Percentiles rank a stretch among this genome's conserved stretches.
These are phyloP conservation scores for Pollenia angustigena DNA, from an alignment of 2,888 invertebrate genomes.

Conservation along the genomic window DNA sequence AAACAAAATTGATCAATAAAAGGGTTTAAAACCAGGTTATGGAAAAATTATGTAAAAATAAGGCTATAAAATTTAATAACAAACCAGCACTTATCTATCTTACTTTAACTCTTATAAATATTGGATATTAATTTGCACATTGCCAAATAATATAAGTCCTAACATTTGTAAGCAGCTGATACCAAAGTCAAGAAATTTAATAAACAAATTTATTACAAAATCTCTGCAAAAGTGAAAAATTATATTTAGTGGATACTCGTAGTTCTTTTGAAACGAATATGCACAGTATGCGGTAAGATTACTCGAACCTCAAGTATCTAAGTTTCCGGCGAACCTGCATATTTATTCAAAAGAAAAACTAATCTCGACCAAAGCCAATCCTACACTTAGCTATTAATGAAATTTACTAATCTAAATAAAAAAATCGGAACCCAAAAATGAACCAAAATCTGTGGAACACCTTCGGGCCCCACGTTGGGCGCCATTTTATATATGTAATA, in stretches of 20 bases:
- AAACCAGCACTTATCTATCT: no score
- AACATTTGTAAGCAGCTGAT: neutral
- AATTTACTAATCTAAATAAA: no score
- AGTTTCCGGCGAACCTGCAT: neutral
- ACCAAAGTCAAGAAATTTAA: neutral
- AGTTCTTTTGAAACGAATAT: no score
- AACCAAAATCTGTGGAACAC: neutral
- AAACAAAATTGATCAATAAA: no score
- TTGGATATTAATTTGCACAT: no score
- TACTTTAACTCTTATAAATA: no score
- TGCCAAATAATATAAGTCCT: no score
- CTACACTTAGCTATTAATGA: neutral
- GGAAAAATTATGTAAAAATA: no score
- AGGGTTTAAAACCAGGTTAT: no score
- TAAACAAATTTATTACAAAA: no score
- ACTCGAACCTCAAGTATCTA: conserved; percentile 38
- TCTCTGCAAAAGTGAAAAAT: neutral
- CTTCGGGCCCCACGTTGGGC: conserved; percentile 15
- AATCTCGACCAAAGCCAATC: neutral
- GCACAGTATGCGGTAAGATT: conserved; percentile 3
- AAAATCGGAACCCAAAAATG: neutral
- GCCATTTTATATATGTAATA: no score
- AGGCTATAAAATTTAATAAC: no score
- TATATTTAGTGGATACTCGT: neutral
- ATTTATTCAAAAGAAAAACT: neutral